Evolutionary conservation across 2,113 vertebrate species (phyloP).

Genomic region (Excalfactoria chinensis): DNA sequence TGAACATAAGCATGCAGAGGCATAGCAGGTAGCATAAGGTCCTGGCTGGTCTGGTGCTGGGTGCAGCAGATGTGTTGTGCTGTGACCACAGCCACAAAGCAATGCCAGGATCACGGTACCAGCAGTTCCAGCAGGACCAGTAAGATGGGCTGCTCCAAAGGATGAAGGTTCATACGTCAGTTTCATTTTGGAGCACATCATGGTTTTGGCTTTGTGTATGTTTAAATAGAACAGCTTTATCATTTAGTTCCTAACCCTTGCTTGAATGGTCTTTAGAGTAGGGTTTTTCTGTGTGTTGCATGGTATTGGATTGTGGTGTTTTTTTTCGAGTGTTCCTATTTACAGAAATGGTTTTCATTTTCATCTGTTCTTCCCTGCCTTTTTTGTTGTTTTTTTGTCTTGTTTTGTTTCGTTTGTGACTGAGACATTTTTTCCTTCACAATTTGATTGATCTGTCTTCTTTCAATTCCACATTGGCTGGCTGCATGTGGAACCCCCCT

Average conservation of each 20-base stretch:
- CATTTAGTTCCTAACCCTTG: not conserved
- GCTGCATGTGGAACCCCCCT: constrained; percentile 55
- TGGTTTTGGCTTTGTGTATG: not conserved
- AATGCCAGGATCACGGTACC: accelerated
- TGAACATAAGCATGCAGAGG: not conserved
- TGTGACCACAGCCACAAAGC: not conserved
- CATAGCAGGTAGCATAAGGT: accelerated
- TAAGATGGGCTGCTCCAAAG: not conserved
- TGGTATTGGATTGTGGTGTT: not conserved
- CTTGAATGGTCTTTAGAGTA: not conserved
- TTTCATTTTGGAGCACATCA: not conserved
- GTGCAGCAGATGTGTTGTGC: not conserved
- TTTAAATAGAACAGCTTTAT: not conserved
- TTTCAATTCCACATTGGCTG: constrained; percentile 58
- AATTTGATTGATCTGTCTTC: constrained; percentile 63
- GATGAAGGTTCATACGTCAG: not conserved
- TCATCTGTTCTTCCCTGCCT: not conserved
- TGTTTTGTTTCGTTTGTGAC: constrained; percentile 9
- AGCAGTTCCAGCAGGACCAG: not conserved
- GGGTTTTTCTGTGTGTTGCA: not conserved
- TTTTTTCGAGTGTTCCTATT: constrained; percentile 2
- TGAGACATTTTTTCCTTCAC: not conserved
- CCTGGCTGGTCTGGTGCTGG: not conserved
- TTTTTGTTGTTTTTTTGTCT: not conserved
- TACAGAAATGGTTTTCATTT: constrained; percentile 9